Conservation (phyloP, 2,113 vertebrate genomes). For the Microtus montanus region DNA sequence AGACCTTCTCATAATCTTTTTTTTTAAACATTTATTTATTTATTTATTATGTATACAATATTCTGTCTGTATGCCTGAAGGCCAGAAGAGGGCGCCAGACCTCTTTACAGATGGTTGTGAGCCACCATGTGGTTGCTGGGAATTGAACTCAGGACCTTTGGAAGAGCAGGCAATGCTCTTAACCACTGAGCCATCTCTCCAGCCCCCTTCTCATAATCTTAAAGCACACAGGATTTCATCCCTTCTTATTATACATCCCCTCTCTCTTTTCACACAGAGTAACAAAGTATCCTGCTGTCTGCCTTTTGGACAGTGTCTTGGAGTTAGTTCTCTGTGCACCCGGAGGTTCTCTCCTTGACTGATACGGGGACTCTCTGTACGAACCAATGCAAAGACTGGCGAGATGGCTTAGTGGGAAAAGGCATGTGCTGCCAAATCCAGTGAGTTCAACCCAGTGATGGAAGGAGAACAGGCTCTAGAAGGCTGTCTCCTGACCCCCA, state of each 20-base stretch:
- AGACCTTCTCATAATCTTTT: background rate
- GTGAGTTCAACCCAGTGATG: background rate
- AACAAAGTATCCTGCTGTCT: background rate
- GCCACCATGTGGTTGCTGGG: too few relatives aligned
- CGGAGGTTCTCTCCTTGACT: background rate
- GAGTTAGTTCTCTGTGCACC: background rate
- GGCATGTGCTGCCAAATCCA: background rate
- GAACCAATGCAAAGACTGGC: background rate
- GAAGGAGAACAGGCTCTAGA: background rate
- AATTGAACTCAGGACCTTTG: too few relatives aligned
- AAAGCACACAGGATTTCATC: background rate
- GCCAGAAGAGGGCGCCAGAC: too few relatives aligned
- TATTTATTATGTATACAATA: too few relatives aligned
- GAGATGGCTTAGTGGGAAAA: background rate
- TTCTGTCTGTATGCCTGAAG: too few relatives aligned
- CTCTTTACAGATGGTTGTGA: too few relatives aligned
- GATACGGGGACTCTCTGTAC: background rate
- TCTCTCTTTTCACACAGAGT: background rate
- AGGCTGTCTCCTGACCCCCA: background rate
- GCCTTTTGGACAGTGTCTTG: background rate
- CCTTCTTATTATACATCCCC: accelerated
- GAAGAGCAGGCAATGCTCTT: too few relatives aligned
- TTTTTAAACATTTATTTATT: too few relatives aligned
- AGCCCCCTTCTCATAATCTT: background rate
- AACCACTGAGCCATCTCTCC: too few relatives aligned